Evolutionary conservation across 2,888 invertebrate genomes (phyloP), one percentile per base, ranked within the genome.

Genomic region (Candidula unifasciata): DNA sequence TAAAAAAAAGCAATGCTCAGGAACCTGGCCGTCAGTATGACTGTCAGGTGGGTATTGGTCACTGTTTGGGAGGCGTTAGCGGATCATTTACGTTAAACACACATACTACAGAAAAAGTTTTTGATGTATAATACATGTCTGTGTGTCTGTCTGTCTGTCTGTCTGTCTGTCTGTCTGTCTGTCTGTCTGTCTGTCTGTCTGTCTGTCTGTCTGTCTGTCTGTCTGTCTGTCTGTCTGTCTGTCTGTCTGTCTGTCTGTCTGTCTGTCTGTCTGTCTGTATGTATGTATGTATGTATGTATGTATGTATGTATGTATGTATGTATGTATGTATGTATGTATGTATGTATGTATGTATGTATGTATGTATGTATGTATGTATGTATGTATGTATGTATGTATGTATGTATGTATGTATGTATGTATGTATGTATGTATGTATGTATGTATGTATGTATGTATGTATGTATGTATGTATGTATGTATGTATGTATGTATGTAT

Each of bases 101-200:
- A n/a, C n/a, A n/a, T n/a, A n/a, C n/a, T n/a, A n/a, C n/a, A n/a
- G n/a, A n/a, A n/a, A n/a, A n/a, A n/a, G n/a, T n/a, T n/a, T n/a
- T n/a, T n/a, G n/a, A n/a, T n/a, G n/a, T n/a, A n/a, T n/a, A n/a
- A n/a, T n/a, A n/a, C 44, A 3, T 8, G 52, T 30, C 30, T 24
- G 52, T 33, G 8, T 78, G 33, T 78, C 60, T 78, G 21, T 64
- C 78, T 78, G 33, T 73, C 73, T 73, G 73, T 73, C 73, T 73
- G 73, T 73, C 73, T 73, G 73, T 73, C 73, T 73, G 73, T 66
- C 68, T 68, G 44, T 80, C 80, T 68, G 68, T 80, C 80, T 69
- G 69, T 80, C 80, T 80, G 44, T 80, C 80, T 80, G 30, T 80
- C 80, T 80, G 54, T 80, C 80, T 71, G 16, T 69, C 69, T 30